Base-by-base conservation (phyloP, 2,888 invertebrate genomes). In the Caenorhabditis sulstoni region DNA sequence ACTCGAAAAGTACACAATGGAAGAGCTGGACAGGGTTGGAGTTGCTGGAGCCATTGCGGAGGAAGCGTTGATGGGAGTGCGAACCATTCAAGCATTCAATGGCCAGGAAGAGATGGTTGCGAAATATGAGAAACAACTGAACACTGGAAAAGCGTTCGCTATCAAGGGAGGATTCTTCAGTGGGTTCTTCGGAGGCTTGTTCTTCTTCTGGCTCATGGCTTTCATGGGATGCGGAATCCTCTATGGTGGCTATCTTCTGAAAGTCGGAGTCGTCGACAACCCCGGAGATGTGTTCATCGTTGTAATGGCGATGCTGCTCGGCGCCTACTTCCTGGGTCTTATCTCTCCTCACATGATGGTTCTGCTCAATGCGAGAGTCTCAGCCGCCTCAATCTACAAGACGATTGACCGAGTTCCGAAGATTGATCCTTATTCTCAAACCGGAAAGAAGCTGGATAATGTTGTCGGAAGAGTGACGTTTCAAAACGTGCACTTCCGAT, bases 281-380 rank as follows among this genome's bases (percentile, higher is more conserved):
- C 86, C 84, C 2, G 89, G 89, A 78, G 88, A 88, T 35, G 85
- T 89, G n/a, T 87, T 89, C 71, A 87, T 85, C 58, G 76, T 84
- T 55, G 84, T 87, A 35, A 85, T 87, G 80, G 81, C 86, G 39
- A 85, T 87, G 84, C 75, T 87, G 20, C 77, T 89, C 68, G 86
- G 86, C 44, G 81, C 86, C 11, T 86, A 86, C 65, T 85, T 84
- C 71, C 68, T 86, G 4, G 86, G 86, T 52, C 78, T 86, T 37
- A 84, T 86, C 57, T 84, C 85, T 22, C 86, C 86, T 8, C 86
- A 86, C 59, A 57, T 85, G 71, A 85, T 84, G 85, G 85, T 86
- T 12, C 80, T 86, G 8, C 68, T 86, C 14, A 85, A 85, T 39
- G 86, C 86, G 3, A 73, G 86, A 52, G 86, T 85, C 11, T 79